Base-by-base conservation (phyloP, 1,140 invertebrate species). In the Antheraea pernyi region DNA sequence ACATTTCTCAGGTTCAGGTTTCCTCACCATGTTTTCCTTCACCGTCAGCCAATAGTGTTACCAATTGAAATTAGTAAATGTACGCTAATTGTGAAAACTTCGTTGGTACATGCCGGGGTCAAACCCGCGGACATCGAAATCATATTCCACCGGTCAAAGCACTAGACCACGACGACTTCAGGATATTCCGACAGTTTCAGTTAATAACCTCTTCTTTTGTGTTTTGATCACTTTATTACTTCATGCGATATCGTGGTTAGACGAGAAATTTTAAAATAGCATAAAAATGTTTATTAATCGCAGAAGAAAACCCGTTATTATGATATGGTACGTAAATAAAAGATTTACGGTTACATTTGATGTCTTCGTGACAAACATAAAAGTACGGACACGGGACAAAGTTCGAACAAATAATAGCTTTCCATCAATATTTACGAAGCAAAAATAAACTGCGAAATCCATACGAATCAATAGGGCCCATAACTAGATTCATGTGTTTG, bases 381-480 rank as follows among this genome's bases (percentile, higher is more conserved):
- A 63, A 63, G 37, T 63, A 37, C 61, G 22, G 59, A 6, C 19
- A 60, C 4, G 46, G 46, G 46, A 53, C 16, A 53, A 53, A 53
- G 7, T 53, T 53, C 16, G 46, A 53, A 53, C 46, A 53, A 53
- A 53, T 53, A 53, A 53, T 16, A 53, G 16, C 19, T 63, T 37
- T 63, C 61, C 19, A 16, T 37, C 19, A 60, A 60, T 36, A 63
- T 37, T 63, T 63, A 30, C 22, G 11, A n/a, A 18, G 61, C 13
- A 9, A 36, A 63, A 13, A 36, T 63, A 63, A 63, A 63, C 46
- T 53, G 46, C 16, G 46, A n/a, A 53, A 61, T 36, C 7, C 11
- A 36, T 63, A 61, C 19, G 59, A 63, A 63, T 37, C 61, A 37
- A 37, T 63, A 63, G 19, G n/a, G 59, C 22, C 19, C 59, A 61